Conservation (phyloP, 2,888 invertebrate species). For the Meteorus colon region DNA sequence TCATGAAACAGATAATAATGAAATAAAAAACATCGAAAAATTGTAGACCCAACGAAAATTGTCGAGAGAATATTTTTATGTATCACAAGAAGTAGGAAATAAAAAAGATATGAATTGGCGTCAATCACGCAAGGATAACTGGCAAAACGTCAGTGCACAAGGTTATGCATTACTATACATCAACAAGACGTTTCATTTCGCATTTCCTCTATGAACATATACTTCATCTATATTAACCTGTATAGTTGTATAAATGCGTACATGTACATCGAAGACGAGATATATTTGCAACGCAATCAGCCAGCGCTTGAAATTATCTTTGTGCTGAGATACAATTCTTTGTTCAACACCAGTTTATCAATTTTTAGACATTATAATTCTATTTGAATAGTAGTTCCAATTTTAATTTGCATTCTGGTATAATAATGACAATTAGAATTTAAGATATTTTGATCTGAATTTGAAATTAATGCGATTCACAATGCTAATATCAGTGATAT, state of each 20-base stretch:
- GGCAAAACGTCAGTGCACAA: slow-evolving; percentile 33
- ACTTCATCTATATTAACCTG: background rate
- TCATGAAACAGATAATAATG: background rate
- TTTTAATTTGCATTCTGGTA: too few relatives aligned
- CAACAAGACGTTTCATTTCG: slow-evolving; percentile 22
- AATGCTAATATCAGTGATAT: too few relatives aligned
- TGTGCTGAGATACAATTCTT: too few relatives aligned
- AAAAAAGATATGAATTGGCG: slow-evolving; percentile 35
- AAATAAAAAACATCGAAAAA: background rate
- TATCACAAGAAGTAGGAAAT: slow-evolving; percentile 9
- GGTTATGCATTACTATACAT: slow-evolving; percentile 38
- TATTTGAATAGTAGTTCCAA: too few relatives aligned
- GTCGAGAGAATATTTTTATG: background rate
- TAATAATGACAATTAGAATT: too few relatives aligned
- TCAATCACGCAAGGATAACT: slow-evolving; percentile 48
- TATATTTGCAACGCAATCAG: background rate
- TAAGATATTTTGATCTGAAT: too few relatives aligned
- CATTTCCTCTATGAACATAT: slow-evolving; percentile 29
- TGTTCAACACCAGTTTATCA: too few relatives aligned
- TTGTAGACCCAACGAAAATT: background rate
- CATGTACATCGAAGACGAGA: slow-evolving; percentile 3
- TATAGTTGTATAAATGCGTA: background rate
- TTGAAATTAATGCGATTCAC: too few relatives aligned
- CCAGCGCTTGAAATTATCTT: too few relatives aligned
- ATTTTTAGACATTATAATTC: too few relatives aligned